phyloP scores from a whole-genome alignment of 1,140 invertebrate species.

The Drosophila equinoxialis region DNA sequence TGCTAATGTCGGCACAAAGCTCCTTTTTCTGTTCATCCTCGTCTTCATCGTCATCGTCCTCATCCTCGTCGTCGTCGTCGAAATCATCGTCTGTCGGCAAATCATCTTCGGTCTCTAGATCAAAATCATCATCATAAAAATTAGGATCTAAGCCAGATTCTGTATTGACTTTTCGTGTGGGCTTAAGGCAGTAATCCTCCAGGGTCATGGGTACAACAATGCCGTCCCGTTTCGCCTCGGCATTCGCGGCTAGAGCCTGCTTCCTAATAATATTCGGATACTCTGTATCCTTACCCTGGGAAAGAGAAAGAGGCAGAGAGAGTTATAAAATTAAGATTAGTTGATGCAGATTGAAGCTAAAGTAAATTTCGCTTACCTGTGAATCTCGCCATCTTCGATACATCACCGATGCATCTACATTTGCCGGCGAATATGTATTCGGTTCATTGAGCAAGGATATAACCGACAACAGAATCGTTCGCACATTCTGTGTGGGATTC shows the following conservation, averaged over 20 bases:
- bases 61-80: slow-evolving; percentile 85
- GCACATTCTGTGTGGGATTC: slow-evolving; percentile 99
- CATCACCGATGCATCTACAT: slow-evolving; percentile 99
- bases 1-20: slow-evolving; percentile 43
- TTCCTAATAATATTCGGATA: slow-evolving; percentile 99
- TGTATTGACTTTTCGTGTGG: slow-evolving; percentile 90
- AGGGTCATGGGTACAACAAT: slow-evolving; percentile 98
- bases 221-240: slow-evolving; percentile 97
- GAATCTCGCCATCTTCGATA: slow-evolving; percentile 99
- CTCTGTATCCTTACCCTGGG: slow-evolving; percentile 96
- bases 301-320: slow-evolving; percentile 6
- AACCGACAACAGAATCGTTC: slow-evolving; percentile 98
- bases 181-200: slow-evolving; percentile 99
- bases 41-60: slow-evolving; percentile 63
- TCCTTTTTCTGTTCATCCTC: slow-evolving; percentile 85
- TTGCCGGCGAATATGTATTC: slow-evolving; percentile 99
- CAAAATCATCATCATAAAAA: slow-evolving; percentile 96
- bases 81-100: slow-evolving; percentile 89
- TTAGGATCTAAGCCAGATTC: slow-evolving; percentile 92
- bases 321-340: slow-evolving; percentile 17
- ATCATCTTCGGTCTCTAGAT: slow-evolving; percentile 89
- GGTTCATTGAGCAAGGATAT: slow-evolving; percentile 99
- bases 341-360: not conserved
- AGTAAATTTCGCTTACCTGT: slow-evolving; percentile 84
- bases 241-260: slow-evolving; percentile 96